Evolutionary conservation across 92 coral and sea anemone species (phyloP).

Genomic region (Scolanthus callimorphus): DNA sequence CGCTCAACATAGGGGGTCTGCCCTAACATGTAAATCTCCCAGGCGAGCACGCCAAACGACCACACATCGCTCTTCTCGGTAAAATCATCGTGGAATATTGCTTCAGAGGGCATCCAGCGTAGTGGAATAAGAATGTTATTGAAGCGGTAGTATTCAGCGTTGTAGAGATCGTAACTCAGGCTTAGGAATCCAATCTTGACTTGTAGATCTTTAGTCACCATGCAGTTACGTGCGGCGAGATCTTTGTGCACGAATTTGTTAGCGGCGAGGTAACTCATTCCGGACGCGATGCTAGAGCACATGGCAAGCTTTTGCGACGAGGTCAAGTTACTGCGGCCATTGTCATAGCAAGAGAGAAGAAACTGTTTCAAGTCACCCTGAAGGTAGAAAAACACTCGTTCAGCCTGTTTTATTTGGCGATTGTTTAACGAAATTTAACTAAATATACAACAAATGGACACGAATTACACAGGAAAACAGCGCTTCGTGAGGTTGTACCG

Average conservation of each 20-base stretch:
- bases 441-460: too few species aligned
- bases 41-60: conserved; percentile 86
- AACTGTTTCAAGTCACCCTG: conserved; percentile 98
- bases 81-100: conserved; percentile 88
- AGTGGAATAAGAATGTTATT: conserved; percentile 85
- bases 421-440: too few species aligned
- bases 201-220: conserved; percentile 77
- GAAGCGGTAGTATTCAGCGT: conserved; percentile 83
- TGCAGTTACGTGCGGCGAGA: conserved; percentile 93
- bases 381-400: background rate
- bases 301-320: conserved; percentile 83
- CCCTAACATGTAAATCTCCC: conserved; percentile 94
- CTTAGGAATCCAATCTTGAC: conserved; percentile 92
- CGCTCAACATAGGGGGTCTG: conserved; percentile 84
- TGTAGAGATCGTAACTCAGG: conserved; percentile 89
- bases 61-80: conserved; percentile 94
- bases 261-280: conserved; percentile 84
- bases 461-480: too few species aligned
- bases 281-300: conserved; percentile 75
- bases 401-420: too few species aligned
- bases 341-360: conserved; percentile 72
- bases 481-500: too few species aligned
- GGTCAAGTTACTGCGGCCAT: conserved; percentile 79
- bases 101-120: conserved; percentile 99
- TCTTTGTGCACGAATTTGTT: conserved; percentile 85